Base-by-base conservation (phyloP, 2,888 invertebrate genomes). In the Villa cingulata region DNA sequence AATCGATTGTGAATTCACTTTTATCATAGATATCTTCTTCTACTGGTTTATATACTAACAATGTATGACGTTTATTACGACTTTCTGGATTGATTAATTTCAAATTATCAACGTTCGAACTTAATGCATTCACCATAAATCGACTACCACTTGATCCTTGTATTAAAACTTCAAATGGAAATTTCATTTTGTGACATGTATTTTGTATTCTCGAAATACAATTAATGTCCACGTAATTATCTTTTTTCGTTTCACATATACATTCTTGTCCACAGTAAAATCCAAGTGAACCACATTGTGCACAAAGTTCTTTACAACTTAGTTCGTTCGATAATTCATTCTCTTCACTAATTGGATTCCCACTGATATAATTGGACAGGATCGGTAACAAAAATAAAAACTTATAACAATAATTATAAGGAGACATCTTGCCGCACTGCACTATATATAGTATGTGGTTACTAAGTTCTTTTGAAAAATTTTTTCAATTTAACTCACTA, bases 251-350 rank as follows among this genome's bases (percentile, higher is more conserved):
- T 51, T 70, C 70, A 46, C 70, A 70, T 29, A 70, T 64, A 45
- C 70, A 70, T 49, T 70, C 68, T 48, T 70, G 70, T 4, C 69
- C 70, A 36, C 70, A 70, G 51, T 68, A 70, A 57, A 69, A 70
- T 23, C 63, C 68, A 43, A 63, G 51, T 44, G 69, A 69, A 17
- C 62, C 62, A 41, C 70, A 70, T 10, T 64, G 62, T 36, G 59
- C 61, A 37, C 70, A 70, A 4, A 68, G 58, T 1, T 59, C 53
- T 45, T 65, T 64, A 49, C 70, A 70, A 19, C 62, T 63, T 6
- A 56, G 53, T 10, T 58, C 58, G 19, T 64, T 58, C 20, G 60
- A 57, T 3, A 59, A 52, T 45, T 65, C 65, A 12, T 58, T 57
- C 5, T 60, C 56, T 3, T 61, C 59, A 29, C 20, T 32, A 3